Percentiles rank a stretch among this genome's conserved stretches.
Evolutionary conservation across 1,140 invertebrate genomes (phyloP).

Genomic region (Drosophila simulans): DNA sequence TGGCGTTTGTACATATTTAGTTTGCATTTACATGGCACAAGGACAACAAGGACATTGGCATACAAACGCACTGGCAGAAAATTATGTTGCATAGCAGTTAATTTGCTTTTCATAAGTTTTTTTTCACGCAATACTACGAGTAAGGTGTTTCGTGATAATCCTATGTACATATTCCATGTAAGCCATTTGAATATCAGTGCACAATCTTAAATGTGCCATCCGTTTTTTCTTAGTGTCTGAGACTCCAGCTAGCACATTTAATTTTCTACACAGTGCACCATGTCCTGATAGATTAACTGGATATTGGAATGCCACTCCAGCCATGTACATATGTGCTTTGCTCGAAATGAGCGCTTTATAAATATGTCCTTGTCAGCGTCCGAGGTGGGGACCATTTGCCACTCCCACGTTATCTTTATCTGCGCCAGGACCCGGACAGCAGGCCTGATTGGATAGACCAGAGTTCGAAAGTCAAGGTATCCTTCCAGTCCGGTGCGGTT

Average conservation of each 20-base stretch:
- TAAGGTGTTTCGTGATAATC: too few species aligned
- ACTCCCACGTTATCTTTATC: slow-evolving; percentile 20
- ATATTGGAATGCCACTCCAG: slow-evolving; percentile 49
- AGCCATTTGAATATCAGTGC: too few species aligned
- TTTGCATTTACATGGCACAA: slow-evolving; percentile 75
- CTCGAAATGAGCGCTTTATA: slow-evolving; percentile 50
- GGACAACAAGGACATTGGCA: slow-evolving; percentile 35
- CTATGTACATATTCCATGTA: too few species aligned
- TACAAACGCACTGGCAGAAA: slow-evolving; percentile 39
- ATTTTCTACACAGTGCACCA: slow-evolving; percentile 74
- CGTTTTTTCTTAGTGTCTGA: neutral
- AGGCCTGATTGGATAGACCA: slow-evolving; percentile 60
- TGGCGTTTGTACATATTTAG: slow-evolving; percentile 78
- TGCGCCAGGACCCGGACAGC: slow-evolving; percentile 9
- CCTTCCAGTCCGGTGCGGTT: slow-evolving; percentile 15
- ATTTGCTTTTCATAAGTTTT: too few species aligned
- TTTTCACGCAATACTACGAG: too few species aligned
- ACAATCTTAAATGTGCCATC: neutral
- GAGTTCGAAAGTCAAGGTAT: slow-evolving; percentile 75
- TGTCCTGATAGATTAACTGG: slow-evolving; percentile 73
- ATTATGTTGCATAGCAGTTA: too few species aligned
- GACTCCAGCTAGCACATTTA: slow-evolving; percentile 48
- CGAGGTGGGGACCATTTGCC: slow-evolving; percentile 42
- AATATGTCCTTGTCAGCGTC: slow-evolving; percentile 61
- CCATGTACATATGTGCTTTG: slow-evolving; percentile 26